These are phyloP conservation scores for Thymelicus acteon DNA, from an alignment of 2,888 invertebrate species.

Conservation along the genomic window DNA sequence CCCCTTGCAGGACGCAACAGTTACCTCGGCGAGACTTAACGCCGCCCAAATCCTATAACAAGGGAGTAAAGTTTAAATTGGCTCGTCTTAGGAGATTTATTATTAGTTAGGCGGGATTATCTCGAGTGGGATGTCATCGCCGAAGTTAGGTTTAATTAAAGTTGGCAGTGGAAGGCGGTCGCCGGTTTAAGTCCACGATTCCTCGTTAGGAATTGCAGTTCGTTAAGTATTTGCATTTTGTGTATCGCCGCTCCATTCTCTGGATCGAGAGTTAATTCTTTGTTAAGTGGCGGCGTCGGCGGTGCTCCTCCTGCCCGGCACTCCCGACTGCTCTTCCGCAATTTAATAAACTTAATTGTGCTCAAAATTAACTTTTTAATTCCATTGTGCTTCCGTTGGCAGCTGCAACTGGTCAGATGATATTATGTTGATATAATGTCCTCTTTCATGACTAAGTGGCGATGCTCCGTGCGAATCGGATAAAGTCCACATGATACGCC, in stretches of 20 bases:
- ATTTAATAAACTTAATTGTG: conserved; percentile 36
- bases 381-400: conserved; percentile 15
- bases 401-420: conserved; percentile 12
- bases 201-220: conserved; percentile 63
- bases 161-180: conserved; percentile 63
- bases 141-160: conserved; percentile 79
- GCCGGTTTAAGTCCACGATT: conserved; percentile 64
- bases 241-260: conserved; percentile 42
- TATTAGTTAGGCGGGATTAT: conserved; percentile 58
- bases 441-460: neutral
- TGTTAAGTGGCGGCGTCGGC: conserved; percentile 24
- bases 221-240: conserved; percentile 68
- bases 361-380: conserved; percentile 30
- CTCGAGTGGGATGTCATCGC: conserved; percentile 72
- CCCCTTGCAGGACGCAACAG: conserved; percentile 64
- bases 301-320: neutral
- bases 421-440: neutral
- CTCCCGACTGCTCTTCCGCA: conserved; percentile 19
- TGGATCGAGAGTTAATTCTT: conserved; percentile 36
- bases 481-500: too few relatives aligned
- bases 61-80: conserved; percentile 46
- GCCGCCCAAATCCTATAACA: conserved; percentile 42
- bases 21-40: conserved; percentile 50
- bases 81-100: conserved; percentile 15
- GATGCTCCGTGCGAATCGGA: too few relatives aligned